Percentiles rank a stretch among this genome's conserved stretches.
Conservation (phyloP, 2,113 vertebrate genomes). For the Alethe diademata region DNA sequence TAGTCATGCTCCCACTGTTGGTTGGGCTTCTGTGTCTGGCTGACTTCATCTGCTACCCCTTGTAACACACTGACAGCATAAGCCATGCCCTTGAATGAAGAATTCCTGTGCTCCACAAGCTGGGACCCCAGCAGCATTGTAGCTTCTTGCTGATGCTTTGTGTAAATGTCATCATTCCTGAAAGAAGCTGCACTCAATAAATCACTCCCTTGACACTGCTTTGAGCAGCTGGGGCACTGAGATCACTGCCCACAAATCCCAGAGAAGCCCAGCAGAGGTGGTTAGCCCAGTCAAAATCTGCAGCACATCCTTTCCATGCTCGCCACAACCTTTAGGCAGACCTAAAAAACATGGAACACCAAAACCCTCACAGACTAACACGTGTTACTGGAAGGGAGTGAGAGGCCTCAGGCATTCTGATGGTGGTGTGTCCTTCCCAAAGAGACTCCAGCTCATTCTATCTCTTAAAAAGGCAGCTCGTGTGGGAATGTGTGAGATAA, state of each 20-base stretch:
- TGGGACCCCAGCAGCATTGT: neutral
- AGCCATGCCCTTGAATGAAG: neutral
- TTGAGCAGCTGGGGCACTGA: neutral
- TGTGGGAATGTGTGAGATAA: too few relatives aligned
- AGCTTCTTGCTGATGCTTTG: neutral
- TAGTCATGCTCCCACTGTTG: constrained; percentile 6
- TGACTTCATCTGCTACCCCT: neutral
- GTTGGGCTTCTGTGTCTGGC: neutral
- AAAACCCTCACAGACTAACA: neutral
- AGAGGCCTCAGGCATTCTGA: neutral
- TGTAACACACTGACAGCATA: neutral
- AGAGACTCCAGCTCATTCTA: neutral
- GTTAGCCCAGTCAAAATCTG: neutral
- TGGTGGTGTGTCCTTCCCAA: neutral
- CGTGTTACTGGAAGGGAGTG: neutral
- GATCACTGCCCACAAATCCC: constrained; percentile 3
- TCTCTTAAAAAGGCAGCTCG: too few relatives aligned
- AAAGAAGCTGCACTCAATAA: neutral
- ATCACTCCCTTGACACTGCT: neutral
- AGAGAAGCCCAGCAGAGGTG: neutral
- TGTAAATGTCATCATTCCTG: neutral
- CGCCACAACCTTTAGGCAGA: neutral
- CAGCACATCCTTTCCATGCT: neutral
- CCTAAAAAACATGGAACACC: neutral
- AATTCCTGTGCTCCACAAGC: neutral